phyloP scores from a whole-genome alignment of 2,888 invertebrate genomes.

The Rotaria magnacalcarata region DNA sequence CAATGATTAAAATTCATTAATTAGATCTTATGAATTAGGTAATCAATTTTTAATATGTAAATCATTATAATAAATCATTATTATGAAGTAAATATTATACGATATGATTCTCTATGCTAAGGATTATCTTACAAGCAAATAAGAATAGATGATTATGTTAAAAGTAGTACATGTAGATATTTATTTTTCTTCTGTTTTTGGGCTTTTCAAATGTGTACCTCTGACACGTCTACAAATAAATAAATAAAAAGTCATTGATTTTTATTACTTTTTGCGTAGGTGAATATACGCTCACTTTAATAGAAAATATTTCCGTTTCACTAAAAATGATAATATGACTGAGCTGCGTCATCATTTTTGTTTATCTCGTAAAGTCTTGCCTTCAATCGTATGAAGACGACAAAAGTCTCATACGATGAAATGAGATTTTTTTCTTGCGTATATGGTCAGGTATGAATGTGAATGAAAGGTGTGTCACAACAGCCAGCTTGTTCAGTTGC shows the following conservation, averaged over 20 bases:
- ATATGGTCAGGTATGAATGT: not conserved
- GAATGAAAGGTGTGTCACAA: slow-evolving; percentile 1
- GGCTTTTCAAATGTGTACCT: too few relatives aligned
- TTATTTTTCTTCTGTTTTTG: too few relatives aligned
- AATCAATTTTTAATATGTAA: not conserved
- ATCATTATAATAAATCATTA: not conserved
- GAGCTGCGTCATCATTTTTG: not conserved
- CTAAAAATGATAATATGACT: not conserved
- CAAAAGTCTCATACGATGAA: not conserved
- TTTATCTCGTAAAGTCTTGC: not conserved
- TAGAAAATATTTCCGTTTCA: not conserved
- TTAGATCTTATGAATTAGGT: not conserved
- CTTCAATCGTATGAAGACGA: not conserved
- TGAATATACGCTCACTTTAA: not conserved
- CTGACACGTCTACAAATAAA: too few relatives aligned
- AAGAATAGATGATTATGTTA: too few relatives aligned
- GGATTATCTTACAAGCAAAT: too few relatives aligned
- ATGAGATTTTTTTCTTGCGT: not conserved
- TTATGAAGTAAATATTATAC: not conserved
- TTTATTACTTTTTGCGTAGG: not conserved
- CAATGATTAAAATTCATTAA: not conserved
- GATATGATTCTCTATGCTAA: too few relatives aligned
- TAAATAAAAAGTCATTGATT: too few relatives aligned
- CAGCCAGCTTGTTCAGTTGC: not conserved
- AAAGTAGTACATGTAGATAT: too few relatives aligned